A percentile compares a stretch with the other conserved stretches of the same genome.
phyloP scores from a whole-genome alignment of 2,888 invertebrate species.

The Spilarctia lutea region DNA sequence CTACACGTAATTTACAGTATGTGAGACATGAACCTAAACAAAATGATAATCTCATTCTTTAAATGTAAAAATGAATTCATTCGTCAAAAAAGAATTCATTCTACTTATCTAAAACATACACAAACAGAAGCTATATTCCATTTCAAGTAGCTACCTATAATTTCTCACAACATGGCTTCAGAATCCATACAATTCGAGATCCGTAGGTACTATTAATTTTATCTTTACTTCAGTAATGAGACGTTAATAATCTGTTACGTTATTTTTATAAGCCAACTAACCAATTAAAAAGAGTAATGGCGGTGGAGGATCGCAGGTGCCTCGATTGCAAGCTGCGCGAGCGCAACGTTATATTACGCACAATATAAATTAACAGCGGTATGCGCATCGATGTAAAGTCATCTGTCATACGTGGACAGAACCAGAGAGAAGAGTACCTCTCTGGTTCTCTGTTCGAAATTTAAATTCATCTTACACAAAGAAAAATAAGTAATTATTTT shows the following conservation, averaged over 20 bases:
- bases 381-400: conserved; percentile 33
- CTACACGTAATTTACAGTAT: no score
- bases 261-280: conserved; percentile 51
- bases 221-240: conserved; percentile 40
- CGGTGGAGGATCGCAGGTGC: conserved; percentile 62
- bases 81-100: background rate
- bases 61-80: background rate
- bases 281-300: conserved; percentile 66
- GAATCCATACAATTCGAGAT: conserved; percentile 26
- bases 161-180: conserved; percentile 16
- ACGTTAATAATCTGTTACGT: conserved; percentile 48
- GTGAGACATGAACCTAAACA: background rate
- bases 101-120: background rate
- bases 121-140: background rate
- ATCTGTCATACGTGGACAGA: conserved; percentile 47
- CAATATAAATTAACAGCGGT: conserved; percentile 52
- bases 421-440: conserved; percentile 7
- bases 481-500: conserved; percentile 6
- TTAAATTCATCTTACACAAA: conserved; percentile 10
- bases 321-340: conserved; percentile 61
- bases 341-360: conserved; percentile 48
- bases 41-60: background rate
- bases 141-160: background rate
- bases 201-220: conserved; percentile 35
- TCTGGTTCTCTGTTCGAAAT: no score